These are phyloP conservation scores for Xanthorhoe designata DNA, from an alignment of 2,888 invertebrate species.

Conservation along the genomic window DNA sequence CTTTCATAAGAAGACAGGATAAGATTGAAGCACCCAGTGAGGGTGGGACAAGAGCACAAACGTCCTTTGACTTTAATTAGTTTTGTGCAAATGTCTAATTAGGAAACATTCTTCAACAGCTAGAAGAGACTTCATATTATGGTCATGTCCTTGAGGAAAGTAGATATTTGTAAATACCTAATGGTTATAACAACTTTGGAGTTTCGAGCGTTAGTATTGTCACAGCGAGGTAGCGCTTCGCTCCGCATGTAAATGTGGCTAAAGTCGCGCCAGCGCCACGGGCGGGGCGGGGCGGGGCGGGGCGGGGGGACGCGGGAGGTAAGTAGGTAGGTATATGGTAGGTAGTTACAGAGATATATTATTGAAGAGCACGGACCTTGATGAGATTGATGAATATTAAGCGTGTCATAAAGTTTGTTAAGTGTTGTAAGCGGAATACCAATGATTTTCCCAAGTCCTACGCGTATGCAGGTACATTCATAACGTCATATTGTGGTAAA, in stretches of 20 bases:
- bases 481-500: background rate
- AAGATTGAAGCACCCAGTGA: no score
- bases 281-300: background rate
- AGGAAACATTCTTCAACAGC: background rate
- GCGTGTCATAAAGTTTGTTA: slow-evolving; percentile 9
- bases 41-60: no score
- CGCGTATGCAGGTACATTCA: background rate
- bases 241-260: background rate
- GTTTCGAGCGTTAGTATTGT: background rate
- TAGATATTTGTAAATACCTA: background rate
- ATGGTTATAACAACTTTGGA: background rate
- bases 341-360: background rate
- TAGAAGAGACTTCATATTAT: background rate
- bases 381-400: slow-evolving; percentile 7
- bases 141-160: background rate
- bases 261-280: background rate
- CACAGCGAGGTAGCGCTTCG: background rate
- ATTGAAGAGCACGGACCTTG: background rate
- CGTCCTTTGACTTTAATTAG: background rate
- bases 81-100: background rate
- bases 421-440: slow-evolving; percentile 9
- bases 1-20: no score
- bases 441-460: slow-evolving; percentile 4
- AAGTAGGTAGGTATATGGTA: background rate
- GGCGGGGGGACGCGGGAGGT: background rate